Base-by-base conservation (phyloP, 2,888 invertebrate species). In the Diaperis boleti region DNA sequence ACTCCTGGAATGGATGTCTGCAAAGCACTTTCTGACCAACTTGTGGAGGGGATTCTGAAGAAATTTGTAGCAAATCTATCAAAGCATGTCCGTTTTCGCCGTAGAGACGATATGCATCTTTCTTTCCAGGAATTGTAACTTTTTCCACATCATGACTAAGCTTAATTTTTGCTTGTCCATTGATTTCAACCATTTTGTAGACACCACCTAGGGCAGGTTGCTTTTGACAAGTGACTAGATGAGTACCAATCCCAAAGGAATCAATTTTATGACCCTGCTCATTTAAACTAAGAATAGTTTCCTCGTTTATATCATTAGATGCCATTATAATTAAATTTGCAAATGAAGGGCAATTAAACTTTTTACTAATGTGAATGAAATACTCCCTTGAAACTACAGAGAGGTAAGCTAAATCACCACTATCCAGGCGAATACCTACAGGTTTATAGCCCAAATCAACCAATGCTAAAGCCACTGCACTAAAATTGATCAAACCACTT, bases 261-360 rank as follows among this genome's bases (percentile, higher is more conserved):
- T 97, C 92, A 67, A 98, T 98, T 78, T 92, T 91, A 79, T 98
- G 97, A 37, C 92, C 94, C 80, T 99, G 98, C 77, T 98, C 97
- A 78, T 98, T 97, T 55, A 98, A 83, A 75, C 97, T 98, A 71
- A 96, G 87, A 75, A 98, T 98, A 0, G 98, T 98, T 69, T 98
- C 98, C 81, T 99, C 98, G 77, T 98, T 98, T 67, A 98, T 98
- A 79, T 98, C 98, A 81, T 98, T 99, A 35, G 97, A 98, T 0
- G 97, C 98, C 59, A 98, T 95, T 70, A 98, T 98, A n/a, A 88
- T 90, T 65, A 97, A 82, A 62, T 89, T 85, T 13, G 88, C 86
- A 82, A 98, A 96, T 92, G 94, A 95, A 0, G 92, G 89, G 67
- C 95, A 81, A 62, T 90, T 84, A 77, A 90, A 93, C 77, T 87